A percentile compares a stretch with the other conserved stretches of the same genome.
These are phyloP conservation scores for Latrodectus elegans DNA, from an alignment of 2,888 invertebrate genomes.

Conservation along the genomic window DNA sequence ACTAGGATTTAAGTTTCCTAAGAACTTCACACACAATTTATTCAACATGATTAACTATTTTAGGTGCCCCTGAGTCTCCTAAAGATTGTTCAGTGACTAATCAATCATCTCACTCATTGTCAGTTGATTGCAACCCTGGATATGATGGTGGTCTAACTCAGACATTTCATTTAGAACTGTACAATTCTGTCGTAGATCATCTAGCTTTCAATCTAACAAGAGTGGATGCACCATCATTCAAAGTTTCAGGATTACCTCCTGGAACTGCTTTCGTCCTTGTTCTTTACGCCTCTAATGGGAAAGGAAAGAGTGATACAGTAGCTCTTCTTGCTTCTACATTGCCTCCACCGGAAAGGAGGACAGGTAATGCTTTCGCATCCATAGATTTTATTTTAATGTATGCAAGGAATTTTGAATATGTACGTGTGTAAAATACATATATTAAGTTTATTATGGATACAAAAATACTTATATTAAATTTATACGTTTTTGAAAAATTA, in stretches of 20 bases:
- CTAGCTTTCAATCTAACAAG: slow-evolving; percentile 53
- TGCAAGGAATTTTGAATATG: no score
- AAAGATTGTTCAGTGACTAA: slow-evolving; percentile 92
- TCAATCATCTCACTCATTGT: slow-evolving; percentile 88
- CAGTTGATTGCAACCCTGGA: slow-evolving; percentile 87
- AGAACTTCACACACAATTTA: no score
- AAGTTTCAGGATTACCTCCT: slow-evolving; percentile 60
- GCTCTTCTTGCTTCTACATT: slow-evolving; percentile 66
- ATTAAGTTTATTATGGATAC: no score
- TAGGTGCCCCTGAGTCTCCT: slow-evolving; percentile 94
- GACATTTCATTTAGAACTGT: slow-evolving; percentile 87
- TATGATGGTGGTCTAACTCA: slow-evolving; percentile 93
- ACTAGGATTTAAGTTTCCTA: no score
- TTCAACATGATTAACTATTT: not conserved
- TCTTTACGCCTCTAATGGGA: slow-evolving; percentile 68
- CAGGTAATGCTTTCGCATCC: slow-evolving; percentile 46
- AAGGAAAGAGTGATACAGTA: slow-evolving; percentile 66
- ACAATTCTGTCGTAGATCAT: slow-evolving; percentile 75
- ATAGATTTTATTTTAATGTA: no score
- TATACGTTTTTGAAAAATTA: no score
- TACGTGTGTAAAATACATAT: no score
- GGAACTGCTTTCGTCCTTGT: slow-evolving; percentile 67
- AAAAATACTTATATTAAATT: no score
- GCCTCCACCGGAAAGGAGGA: slow-evolving; percentile 57
- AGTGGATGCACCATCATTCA: slow-evolving; percentile 44